Evolutionary conservation across 2,888 invertebrate genomes (phyloP).

Genomic region (Caenorhabditis wallacei): DNA sequence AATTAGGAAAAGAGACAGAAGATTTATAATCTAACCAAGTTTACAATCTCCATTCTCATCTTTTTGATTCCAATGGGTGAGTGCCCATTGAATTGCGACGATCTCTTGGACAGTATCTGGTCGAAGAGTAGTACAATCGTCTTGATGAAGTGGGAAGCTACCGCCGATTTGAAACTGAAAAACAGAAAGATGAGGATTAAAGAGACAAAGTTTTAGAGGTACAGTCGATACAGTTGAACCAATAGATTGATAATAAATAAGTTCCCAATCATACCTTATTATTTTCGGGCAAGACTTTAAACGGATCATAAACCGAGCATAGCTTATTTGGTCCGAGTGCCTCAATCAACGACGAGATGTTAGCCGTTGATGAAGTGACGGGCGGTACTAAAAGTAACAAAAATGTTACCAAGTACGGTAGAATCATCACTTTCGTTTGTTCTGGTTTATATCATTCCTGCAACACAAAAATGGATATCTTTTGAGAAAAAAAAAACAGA

Average conservation of each 20-base stretch:
- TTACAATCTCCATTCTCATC: conserved; percentile 74
- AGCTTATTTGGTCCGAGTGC: conserved; percentile 64
- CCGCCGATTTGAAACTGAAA: conserved; percentile 82
- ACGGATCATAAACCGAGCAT: conserved; percentile 82
- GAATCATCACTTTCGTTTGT: conserved; percentile 38
- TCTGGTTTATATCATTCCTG: conserved; percentile 57
- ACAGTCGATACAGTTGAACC: not conserved
- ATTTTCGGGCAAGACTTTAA: conserved; percentile 82
- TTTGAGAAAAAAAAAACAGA: conserved; percentile 1
- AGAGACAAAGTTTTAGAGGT: not conserved
- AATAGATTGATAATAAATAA: too few relatives aligned
- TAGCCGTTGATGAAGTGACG: conserved; percentile 51
- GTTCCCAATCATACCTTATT: too few relatives aligned
- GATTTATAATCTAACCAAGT: conserved; percentile 66
- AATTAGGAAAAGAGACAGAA: not conserved
- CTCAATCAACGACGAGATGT: conserved; percentile 63
- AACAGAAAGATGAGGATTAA: not conserved
- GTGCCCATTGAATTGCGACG: conserved; percentile 83
- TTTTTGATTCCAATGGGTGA: conserved; percentile 83
- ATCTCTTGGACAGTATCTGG: conserved; percentile 82
- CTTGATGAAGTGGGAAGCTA: conserved; percentile 81
- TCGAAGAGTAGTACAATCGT: conserved; percentile 78
- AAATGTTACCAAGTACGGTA: conserved; percentile 56
- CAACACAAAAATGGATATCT: conserved; percentile 12
- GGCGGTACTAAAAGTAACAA: conserved; percentile 50